These are phyloP conservation scores for Bujurquina vittata DNA, from an alignment of 2,113 vertebrate genomes.

Conservation along the genomic window DNA sequence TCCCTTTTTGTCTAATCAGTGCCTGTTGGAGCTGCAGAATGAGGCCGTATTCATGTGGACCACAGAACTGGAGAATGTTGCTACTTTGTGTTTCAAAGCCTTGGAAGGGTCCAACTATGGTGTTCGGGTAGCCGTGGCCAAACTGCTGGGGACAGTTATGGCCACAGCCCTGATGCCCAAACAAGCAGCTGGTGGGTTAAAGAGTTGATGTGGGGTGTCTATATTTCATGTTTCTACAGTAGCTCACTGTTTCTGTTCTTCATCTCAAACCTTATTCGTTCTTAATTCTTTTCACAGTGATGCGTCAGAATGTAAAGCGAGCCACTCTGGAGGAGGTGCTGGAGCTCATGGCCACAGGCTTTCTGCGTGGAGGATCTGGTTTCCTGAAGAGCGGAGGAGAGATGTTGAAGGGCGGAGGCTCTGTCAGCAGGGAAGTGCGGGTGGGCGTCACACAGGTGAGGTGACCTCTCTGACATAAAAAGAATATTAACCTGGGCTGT, in stretches of 20 bases:
- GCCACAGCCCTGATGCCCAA: conserved; percentile 97
- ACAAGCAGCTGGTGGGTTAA: conserved; percentile 90
- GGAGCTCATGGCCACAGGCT: conserved; percentile 97
- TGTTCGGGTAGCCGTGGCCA: conserved; percentile 94
- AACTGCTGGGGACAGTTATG: conserved; percentile 95
- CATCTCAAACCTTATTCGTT: background rate
- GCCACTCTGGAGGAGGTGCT: conserved; percentile 96
- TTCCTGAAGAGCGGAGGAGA: conserved; percentile 98
- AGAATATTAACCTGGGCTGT: background rate
- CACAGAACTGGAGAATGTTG: conserved; percentile 95
- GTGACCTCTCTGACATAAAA: background rate
- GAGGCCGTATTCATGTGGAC: conserved; percentile 99
- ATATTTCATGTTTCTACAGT: background rate
- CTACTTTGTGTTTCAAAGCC: conserved; percentile 95
- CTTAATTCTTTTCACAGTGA: conserved; percentile 79
- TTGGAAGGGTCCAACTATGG: conserved; percentile 98
- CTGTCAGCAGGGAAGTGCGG: conserved; percentile 96
- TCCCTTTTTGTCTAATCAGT: conserved; percentile 75
- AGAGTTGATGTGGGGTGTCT: background rate
- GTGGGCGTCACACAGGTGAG: conserved; percentile 98
- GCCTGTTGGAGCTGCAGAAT: conserved; percentile 95
- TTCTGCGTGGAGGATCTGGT: conserved; percentile 95
- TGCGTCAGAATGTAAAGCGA: conserved; percentile 97
- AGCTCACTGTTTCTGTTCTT: background rate
- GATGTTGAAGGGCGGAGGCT: conserved; percentile 97